These are phyloP conservation scores for Cyprinodon diabolis DNA, from an alignment of 2,797 vertebrate genomes.

Conservation along the genomic window DNA sequence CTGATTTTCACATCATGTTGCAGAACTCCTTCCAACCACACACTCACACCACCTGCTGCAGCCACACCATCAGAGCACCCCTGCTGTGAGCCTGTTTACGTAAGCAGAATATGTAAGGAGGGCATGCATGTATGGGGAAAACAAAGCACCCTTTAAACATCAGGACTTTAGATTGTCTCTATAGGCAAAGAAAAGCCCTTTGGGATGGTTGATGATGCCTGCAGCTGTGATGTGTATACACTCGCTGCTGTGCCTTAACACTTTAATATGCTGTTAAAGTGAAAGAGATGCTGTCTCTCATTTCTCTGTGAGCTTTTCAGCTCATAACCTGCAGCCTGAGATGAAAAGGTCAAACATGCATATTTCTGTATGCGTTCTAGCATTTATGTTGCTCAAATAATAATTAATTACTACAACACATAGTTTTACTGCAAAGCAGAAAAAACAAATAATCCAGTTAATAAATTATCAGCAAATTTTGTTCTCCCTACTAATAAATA, in stretches of 20 bases:
- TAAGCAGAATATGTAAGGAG: slow-evolving; percentile 21
- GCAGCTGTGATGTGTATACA: not conserved
- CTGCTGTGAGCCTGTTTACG: slow-evolving; percentile 18
- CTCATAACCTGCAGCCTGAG: not conserved
- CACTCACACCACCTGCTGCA: slow-evolving; percentile 15
- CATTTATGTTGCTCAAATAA: no score
- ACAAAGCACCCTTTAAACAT: not conserved
- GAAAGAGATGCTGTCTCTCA: slow-evolving; percentile 4
- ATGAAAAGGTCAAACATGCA: no score
- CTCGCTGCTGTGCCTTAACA: not conserved
- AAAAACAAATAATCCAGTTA: no score
- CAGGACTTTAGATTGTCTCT: not conserved
- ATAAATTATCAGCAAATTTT: no score
- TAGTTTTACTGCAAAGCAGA: no score
- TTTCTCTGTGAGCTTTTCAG: not conserved
- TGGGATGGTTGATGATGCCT: not conserved
- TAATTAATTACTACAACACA: no score
- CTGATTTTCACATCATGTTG: slow-evolving; percentile 66
- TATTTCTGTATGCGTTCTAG: no score
- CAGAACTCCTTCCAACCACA: slow-evolving; percentile 29
- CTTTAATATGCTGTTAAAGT: not conserved
- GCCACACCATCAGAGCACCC: slow-evolving; percentile 10
- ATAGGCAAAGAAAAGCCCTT: not conserved
- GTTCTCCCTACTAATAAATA: no score
- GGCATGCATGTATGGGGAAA: not conserved